These are phyloP conservation scores for Drosophila prolongata DNA, from an alignment of 2,888 invertebrate genomes.

Conservation along the genomic window DNA sequence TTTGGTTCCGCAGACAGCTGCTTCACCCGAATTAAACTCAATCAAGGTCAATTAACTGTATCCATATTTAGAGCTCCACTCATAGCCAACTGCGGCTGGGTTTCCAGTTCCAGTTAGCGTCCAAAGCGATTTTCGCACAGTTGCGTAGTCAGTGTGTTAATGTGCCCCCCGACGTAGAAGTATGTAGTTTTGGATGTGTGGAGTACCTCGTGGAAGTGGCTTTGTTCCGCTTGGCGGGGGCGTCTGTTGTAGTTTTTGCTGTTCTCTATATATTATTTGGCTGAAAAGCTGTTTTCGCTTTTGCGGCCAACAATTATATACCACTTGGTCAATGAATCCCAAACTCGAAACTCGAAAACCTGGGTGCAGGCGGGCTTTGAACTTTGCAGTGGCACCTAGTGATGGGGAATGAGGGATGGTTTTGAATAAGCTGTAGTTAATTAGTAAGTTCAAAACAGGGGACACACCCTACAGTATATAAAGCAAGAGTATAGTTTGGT, in stretches of 20 bases:
- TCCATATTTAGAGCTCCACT: constrained; percentile 68
- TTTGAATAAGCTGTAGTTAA: not conserved
- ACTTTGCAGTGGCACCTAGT: constrained; percentile 49
- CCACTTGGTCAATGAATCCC: constrained; percentile 64
- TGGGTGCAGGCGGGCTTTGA: constrained; percentile 64
- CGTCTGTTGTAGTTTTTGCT: constrained; percentile 43
- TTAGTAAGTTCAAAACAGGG: no score
- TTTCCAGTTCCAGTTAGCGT: constrained; percentile 39
- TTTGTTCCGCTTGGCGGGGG: constrained; percentile 70
- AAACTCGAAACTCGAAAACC: constrained; percentile 47
- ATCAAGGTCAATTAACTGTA: constrained; percentile 84
- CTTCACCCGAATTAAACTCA: constrained; percentile 67
- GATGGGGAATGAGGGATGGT: constrained; percentile 39
- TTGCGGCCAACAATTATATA: constrained; percentile 42
- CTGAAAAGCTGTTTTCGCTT: constrained; percentile 54
- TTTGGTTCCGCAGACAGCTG: constrained; percentile 25
- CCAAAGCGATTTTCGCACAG: constrained; percentile 63
- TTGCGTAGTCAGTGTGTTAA: constrained; percentile 44
- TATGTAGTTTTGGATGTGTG: constrained; percentile 17
- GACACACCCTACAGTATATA: not conserved
- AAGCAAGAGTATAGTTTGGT: not conserved
- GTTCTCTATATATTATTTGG: constrained; percentile 59
- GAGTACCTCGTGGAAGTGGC: constrained; percentile 2
- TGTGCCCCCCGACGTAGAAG: constrained; percentile 18
- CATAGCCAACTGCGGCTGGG: constrained; percentile 33